Conservation (phyloP, 2,797 vertebrate genomes). For the Nothura maculosa region DNA sequence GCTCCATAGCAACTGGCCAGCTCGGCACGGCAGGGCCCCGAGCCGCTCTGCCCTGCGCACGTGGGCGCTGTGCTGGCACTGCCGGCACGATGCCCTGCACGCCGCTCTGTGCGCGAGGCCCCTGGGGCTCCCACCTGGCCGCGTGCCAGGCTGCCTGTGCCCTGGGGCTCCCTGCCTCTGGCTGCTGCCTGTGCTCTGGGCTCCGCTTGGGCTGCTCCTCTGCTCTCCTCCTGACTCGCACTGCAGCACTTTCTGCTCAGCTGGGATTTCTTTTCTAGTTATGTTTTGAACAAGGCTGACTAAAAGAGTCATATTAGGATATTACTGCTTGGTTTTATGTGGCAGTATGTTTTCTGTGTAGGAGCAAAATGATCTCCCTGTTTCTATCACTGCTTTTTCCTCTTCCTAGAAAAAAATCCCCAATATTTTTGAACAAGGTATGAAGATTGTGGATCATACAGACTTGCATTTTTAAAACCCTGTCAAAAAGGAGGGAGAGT, state of each 20-base stretch:
- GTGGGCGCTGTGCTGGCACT: accelerated
- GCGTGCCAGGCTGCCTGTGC: accelerated
- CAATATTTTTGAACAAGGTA: neutral
- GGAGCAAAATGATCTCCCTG: neutral
- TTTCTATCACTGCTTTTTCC: neutral
- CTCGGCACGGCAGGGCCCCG: accelerated
- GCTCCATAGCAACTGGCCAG: neutral
- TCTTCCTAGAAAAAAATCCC: neutral
- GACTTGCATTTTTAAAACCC: neutral
- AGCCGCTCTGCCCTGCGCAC: accelerated
- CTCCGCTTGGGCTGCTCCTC: accelerated
- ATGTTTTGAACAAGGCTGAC: neutral
- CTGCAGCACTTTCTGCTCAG: neutral
- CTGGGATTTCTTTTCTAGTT: neutral
- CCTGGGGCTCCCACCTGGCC: accelerated
- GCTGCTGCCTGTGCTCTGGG: neutral
- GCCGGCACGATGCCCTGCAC: no score
- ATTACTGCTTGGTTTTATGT: neutral
- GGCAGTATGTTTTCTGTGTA: neutral
- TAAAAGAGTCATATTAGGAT: neutral
- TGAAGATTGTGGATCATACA: neutral
- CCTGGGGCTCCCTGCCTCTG: neutral
- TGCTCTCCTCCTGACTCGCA: neutral
- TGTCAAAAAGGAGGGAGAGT: neutral
- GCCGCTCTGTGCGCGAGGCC: neutral